These are phyloP conservation scores for Willowsia nigromaculata DNA, from an alignment of 2,888 invertebrate genomes.

Conservation along the genomic window DNA sequence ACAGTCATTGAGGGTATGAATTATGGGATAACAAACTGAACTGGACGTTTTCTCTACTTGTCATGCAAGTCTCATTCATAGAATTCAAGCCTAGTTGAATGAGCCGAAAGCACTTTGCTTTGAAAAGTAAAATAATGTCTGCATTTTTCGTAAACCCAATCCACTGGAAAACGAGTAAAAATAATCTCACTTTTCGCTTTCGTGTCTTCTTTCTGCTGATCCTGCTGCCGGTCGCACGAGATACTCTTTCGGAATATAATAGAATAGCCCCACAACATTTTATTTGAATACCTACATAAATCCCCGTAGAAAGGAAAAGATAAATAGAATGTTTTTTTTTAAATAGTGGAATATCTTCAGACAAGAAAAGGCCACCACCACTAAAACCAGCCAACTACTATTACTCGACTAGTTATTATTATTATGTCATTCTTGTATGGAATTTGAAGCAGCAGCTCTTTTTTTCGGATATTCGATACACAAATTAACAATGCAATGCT, in stretches of 20 bases:
- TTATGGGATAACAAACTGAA: constrained; percentile 35
- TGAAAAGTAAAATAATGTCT: background rate
- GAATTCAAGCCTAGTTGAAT: background rate
- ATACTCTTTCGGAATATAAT: constrained; percentile 3
- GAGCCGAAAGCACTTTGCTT: background rate
- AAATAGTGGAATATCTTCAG: background rate
- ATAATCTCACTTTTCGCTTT: background rate
- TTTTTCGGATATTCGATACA: constrained; percentile 49
- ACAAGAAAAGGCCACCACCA: background rate
- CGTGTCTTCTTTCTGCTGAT: background rate
- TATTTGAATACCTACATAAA: background rate
- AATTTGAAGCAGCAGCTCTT: constrained; percentile 37
- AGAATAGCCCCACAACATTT: background rate
- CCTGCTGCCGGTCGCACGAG: constrained; percentile 9
- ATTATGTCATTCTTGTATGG: constrained; percentile 8
- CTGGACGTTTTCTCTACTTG: constrained; percentile 30
- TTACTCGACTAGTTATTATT: background rate
- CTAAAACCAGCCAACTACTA: background rate
- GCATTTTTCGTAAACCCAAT: background rate
- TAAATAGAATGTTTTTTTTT: background rate
- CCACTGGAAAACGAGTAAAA: constrained; percentile 3
- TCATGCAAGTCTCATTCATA: constrained; percentile 43
- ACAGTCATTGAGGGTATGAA: constrained; percentile 20
- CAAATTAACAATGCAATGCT: constrained; percentile 61
- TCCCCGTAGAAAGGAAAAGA: background rate